Conservation (phyloP, 1,140 invertebrate species). For the Euura saliciscinereae region DNA sequence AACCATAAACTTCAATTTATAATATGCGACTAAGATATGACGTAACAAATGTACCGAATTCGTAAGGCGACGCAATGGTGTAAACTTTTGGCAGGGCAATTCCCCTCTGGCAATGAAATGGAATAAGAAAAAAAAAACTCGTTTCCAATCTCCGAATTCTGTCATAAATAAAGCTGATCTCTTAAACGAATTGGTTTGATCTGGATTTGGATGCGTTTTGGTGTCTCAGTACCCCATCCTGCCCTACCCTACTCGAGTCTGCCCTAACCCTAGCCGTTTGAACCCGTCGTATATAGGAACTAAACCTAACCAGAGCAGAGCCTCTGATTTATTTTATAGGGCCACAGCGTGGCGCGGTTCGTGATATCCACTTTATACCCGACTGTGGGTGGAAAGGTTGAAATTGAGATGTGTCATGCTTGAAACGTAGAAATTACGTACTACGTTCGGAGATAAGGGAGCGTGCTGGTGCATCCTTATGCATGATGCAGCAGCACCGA, state of each 20-base stretch:
- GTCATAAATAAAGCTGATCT: slow-evolving; percentile 23
- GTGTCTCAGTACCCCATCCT: not conserved
- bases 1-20: too few relatives aligned
- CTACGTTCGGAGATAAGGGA: too few relatives aligned
- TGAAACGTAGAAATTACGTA: not conserved
- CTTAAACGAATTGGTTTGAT: not conserved
- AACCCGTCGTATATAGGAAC: not conserved
- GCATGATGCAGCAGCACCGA: too few relatives aligned
- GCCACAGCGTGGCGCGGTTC: slow-evolving; percentile 4
- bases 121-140: not conserved
- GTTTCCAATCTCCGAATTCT: slow-evolving; percentile 31
- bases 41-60: too few relatives aligned
- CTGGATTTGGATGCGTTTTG: slow-evolving; percentile 2
- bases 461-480: too few relatives aligned
- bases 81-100: too few relatives aligned
- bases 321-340: slow-evolving; percentile 12
- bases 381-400: not conserved
- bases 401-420: not conserved
- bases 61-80: too few relatives aligned
- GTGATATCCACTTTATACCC: not conserved
- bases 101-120: not conserved
- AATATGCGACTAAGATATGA: too few relatives aligned
- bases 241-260: not conserved
- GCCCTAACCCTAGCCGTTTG: not conserved
- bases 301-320: not conserved